These are phyloP conservation scores for Trinorchestia longiramus DNA, from an alignment of 1,140 invertebrate genomes.

Conservation along the genomic window DNA sequence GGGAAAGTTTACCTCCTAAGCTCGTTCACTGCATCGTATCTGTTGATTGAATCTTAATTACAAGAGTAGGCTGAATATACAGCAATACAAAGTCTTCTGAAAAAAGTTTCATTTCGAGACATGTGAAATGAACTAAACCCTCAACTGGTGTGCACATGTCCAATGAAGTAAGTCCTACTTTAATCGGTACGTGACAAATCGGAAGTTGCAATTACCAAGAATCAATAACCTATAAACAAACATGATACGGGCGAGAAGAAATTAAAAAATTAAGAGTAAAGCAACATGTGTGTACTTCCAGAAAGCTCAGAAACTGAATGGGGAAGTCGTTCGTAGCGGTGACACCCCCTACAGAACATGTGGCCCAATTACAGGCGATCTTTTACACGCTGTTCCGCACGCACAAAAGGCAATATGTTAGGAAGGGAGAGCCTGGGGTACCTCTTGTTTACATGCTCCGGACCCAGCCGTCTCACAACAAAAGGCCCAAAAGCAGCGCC, in stretches of 20 bases:
- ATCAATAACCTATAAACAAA: not conserved
- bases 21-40: not conserved
- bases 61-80: not conserved
- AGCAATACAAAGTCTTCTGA: not conserved
- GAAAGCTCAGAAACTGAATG: not conserved
- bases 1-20: too few relatives aligned
- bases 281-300: not conserved
- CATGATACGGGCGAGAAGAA: not conserved
- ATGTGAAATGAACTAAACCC: not conserved
- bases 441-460: not conserved
- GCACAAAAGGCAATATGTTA: constrained; percentile 8
- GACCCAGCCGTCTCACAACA: not conserved
- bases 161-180: not conserved
- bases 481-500: constrained; percentile 4
- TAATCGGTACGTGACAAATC: not conserved
- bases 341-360: not conserved
- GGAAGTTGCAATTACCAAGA: not conserved
- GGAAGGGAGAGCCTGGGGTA: not conserved
- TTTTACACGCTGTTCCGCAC: not conserved
- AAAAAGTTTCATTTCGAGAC: not conserved
- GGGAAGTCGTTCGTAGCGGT: not conserved
- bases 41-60: not conserved
- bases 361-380: not conserved
- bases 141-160: not conserved
- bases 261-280: not conserved